Evolutionary conservation across 2,888 invertebrate species (phyloP), one percentile per base, ranked within the genome.

Genomic region (Gryllus longicercus): DNA sequence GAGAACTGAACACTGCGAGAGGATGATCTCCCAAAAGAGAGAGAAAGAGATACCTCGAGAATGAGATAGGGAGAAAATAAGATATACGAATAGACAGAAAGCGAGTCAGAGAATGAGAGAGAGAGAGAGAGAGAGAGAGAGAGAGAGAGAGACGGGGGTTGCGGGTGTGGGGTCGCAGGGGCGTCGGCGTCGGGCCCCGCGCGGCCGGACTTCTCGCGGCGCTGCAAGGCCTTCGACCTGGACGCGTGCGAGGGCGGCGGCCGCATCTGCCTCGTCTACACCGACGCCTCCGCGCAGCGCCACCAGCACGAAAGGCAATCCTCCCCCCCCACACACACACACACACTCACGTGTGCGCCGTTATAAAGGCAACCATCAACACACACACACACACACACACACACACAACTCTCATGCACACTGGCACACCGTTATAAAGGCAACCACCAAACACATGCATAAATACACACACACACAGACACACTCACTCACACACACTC

Each of bases 211-310:
- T 76, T 77, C 38, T 38, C n/a, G 49, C 77, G n/a, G 5, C 50
- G 77, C 11, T 50, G 49, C 50, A 38, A 77, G 18, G 89, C 92
- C 77, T 92, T 92, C 84, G 92, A 93, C 84, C 85, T 93, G 82
- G 93, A 93, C 85, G 88, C 89, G 16, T 92, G 92, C 85, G 89
- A 91, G 84, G 91, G 90, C 81, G 89, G 90, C 83, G 92, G 92
- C 79, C 91, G 91, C 87, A 91, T 93, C 5, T 94, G 93, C 84
- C 86, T 94, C 81, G 89, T 94, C 14, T 92, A 91, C 85, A 90
- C 90, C 4, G 88, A 88, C 38, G 90, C 10, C 86, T 77, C 78
- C 23, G 82, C 38, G 38, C 38, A 38, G 38, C 38, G 38, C 38
- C 38, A 38, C 38, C 38, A 38, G 38, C 38, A 38, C 38, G 38